Percentiles rank a stretch among this genome's conserved stretches.
phyloP scores from a whole-genome alignment of 1,140 invertebrate species.

The Drosophila orosa region DNA sequence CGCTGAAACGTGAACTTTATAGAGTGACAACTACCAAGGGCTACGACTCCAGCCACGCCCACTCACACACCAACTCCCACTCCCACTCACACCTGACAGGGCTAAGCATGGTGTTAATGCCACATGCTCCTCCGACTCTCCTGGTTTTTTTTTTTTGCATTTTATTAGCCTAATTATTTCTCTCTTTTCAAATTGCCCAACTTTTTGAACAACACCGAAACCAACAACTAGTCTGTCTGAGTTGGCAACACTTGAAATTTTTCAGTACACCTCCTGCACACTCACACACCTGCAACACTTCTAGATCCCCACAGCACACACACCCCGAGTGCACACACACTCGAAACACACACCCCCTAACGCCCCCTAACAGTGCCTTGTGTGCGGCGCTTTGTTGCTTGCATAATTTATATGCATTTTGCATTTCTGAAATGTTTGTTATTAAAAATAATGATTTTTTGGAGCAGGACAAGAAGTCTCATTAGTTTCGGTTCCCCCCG shows the following conservation, averaged over 20 bases:
- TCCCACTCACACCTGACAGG: conserved; percentile 53
- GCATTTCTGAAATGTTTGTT: conserved; percentile 62
- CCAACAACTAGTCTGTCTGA: conserved; percentile 44
- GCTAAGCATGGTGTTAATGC: conserved; percentile 58
- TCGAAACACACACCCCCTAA: conserved; percentile 9
- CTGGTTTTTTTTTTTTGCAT: conserved; percentile 34
- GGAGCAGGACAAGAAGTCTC: conserved; percentile 63
- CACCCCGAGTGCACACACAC: conserved; percentile 10
- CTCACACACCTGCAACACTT: conserved; percentile 63
- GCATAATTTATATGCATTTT: conserved; percentile 68
- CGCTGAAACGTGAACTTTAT: conserved; percentile 47
- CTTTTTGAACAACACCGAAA: conserved; percentile 29
- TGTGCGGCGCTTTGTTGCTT: conserved; percentile 50
- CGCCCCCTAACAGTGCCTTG: conserved; percentile 38
- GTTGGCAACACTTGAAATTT: conserved; percentile 70
- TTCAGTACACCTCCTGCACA: conserved; percentile 54
- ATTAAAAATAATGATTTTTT: conserved; percentile 74
- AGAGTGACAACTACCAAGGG: conserved; percentile 39
- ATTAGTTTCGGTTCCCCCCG: conserved; percentile 42
- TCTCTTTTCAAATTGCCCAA: conserved; percentile 54
- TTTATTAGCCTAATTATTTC: conserved; percentile 68
- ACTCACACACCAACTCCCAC: conserved; percentile 3
- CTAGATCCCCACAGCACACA: conserved; percentile 14
- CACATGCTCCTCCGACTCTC: conserved; percentile 14
- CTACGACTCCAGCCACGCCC: conserved; percentile 17